Base-by-base conservation (phyloP, 2,113 vertebrate species). In the Petromus typicus region DNA sequence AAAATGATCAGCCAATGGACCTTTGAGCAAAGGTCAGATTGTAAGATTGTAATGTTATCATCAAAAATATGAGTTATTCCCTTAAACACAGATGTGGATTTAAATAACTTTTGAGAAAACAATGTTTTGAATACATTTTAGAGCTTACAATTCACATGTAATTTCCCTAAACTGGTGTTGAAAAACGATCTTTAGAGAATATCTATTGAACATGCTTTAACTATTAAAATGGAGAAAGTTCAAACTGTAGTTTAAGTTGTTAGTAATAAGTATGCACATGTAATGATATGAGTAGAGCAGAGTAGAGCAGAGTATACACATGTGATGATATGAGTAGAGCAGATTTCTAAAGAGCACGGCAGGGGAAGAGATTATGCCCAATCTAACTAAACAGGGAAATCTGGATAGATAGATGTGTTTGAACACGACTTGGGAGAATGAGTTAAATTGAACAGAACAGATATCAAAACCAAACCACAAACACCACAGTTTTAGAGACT, bases 41-140 rank as follows among this genome's bases (percentile, higher is more conserved):
- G 56, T 43, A 56, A 61, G 1, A 80, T 54, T 89, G 57, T 12
- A 86, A 80, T 88, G 66, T 69, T 78, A 78, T 66, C 63, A 13
- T 7, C 27, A 89, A 80, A 86, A 66, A 76, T 89, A 10, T 56
- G 40, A 93, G 4, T 66, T 16, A 69, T 71, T 92, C n/a, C 12
- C 93, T 81, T 73, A 66, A 43, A 32, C 30, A 78, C 8, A 89
- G 61, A 32, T 34, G n/a, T 40, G 48, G 66, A 5, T 56, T 82
- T 63, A 75, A 95, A 84, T 57, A 84, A 80, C n/a, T 23, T 37
- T 56, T 59, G 63, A 97, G 16, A 94, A 76, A 86, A 69, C 0
- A 11, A 9, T 81, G 4, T 80, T 85, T 94, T 23, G 61, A 83
- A 80, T 75, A 45, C 0, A 51, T 91, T 95, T 76, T 78, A 87